Percentiles rank a stretch among this genome's conserved stretches.
These are phyloP conservation scores for Sarcophaga bullata DNA, from an alignment of 1,140 invertebrate genomes.

Conservation along the genomic window DNA sequence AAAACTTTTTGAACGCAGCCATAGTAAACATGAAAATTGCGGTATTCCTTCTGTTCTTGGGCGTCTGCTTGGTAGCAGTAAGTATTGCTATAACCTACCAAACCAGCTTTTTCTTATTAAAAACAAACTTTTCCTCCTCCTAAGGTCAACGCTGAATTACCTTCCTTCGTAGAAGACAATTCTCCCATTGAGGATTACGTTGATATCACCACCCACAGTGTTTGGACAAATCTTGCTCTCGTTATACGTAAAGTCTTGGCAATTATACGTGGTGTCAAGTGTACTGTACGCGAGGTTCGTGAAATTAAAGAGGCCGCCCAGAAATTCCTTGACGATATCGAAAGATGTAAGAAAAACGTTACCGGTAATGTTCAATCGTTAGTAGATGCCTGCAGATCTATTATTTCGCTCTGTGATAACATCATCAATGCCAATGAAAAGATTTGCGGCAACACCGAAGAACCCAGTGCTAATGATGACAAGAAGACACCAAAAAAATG, in stretches of 20 bases:
- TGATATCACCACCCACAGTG: background rate
- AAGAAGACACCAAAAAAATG: slow-evolving; percentile 43
- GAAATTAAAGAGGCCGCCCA: slow-evolving; percentile 51
- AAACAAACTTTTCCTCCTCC: background rate
- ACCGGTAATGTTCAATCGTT: slow-evolving; percentile 51
- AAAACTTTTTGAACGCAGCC: background rate
- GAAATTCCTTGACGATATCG: slow-evolving; percentile 45
- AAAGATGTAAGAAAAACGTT: slow-evolving; percentile 48
- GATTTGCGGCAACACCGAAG: slow-evolving; percentile 43
- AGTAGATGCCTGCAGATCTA: slow-evolving; percentile 50
- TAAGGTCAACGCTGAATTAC: background rate
- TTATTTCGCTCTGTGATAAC: slow-evolving; percentile 47
- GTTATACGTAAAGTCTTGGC: slow-evolving; percentile 46
- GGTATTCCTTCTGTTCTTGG: background rate
- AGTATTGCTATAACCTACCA: slow-evolving; percentile 40
- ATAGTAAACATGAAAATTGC: slow-evolving; percentile 17
- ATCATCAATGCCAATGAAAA: slow-evolving; percentile 49
- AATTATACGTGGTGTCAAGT: slow-evolving; percentile 54
- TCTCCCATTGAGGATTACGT: background rate
- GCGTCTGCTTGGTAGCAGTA: slow-evolving; percentile 18
- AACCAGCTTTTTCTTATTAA: background rate
- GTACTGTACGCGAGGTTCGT: slow-evolving; percentile 51
- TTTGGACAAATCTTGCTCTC: background rate
- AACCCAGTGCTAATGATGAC: background rate
- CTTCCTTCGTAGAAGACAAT: background rate